These are phyloP conservation scores for Polypedilum pembai DNA, from an alignment of 1,140 invertebrate species.

Conservation along the genomic window DNA sequence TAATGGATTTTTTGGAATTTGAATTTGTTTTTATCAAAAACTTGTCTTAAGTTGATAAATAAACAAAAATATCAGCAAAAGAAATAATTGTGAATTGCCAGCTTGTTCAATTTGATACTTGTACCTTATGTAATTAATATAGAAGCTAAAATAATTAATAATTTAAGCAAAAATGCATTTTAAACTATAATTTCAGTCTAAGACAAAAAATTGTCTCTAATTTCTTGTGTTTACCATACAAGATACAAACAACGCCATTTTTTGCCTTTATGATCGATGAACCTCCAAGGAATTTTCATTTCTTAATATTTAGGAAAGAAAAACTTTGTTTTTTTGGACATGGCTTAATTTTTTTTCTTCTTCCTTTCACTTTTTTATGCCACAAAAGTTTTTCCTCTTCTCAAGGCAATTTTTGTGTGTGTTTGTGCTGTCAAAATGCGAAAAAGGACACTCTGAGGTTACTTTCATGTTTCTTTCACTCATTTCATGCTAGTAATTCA, in stretches of 20 bases:
- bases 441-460: constrained; percentile 17
- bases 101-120: too few species aligned
- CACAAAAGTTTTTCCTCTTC: background rate
- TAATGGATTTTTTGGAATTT: too few species aligned
- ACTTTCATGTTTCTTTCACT: background rate
- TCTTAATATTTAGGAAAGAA: background rate
- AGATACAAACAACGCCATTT: constrained; percentile 11
- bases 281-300: constrained; percentile 12
- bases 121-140: too few species aligned
- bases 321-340: background rate
- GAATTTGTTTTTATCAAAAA: too few species aligned
- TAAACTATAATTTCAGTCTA: too few species aligned
- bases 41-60: too few species aligned
- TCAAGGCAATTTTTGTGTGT: background rate
- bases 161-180: too few species aligned
- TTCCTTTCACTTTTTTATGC: background rate
- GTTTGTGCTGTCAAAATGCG: constrained; percentile 16
- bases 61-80: too few species aligned
- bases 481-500: constrained; percentile 6
- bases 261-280: constrained; percentile 17
- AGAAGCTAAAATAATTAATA: too few species aligned
- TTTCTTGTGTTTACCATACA: background rate
- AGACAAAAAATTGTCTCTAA: too few species aligned
- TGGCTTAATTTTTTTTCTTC: constrained; percentile 7
- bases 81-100: too few species aligned